Conservation (phyloP, 2,113 vertebrate genomes). For the Theristicus caerulescens region DNA sequence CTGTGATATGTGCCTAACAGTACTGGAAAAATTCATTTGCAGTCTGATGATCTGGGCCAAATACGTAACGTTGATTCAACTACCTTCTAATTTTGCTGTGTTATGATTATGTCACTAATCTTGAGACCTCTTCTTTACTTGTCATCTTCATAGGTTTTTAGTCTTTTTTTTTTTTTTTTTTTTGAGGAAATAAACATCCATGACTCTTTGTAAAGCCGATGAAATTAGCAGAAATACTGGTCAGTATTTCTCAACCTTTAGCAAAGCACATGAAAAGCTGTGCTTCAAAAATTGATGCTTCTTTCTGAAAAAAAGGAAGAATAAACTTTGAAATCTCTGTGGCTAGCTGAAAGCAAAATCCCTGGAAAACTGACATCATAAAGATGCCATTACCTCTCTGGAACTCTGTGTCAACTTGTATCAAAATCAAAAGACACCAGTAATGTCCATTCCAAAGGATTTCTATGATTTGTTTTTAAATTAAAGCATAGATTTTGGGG, state of each 20-base stretch:
- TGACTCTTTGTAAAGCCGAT: background rate
- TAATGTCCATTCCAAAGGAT: background rate
- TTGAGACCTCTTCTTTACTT: background rate
- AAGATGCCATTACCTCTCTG: background rate
- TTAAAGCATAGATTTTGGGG: background rate
- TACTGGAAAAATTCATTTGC: background rate
- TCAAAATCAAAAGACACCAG: background rate
- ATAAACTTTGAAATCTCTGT: background rate
- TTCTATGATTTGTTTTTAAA: background rate
- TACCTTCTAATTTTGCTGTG: background rate
- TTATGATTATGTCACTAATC: background rate
- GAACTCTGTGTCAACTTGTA: background rate
- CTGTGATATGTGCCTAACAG: background rate
- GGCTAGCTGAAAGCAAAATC: background rate
- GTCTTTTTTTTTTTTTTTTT: background rate
- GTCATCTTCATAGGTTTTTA: background rate
- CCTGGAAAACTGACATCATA: background rate
- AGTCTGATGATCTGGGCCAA: background rate
- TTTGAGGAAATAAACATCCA: background rate
- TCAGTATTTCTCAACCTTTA: background rate
- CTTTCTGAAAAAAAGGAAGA: background rate
- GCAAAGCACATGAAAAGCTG: background rate
- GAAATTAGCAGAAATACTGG: background rate
- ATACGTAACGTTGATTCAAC: background rate
- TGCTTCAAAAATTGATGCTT: background rate